Evolutionary conservation across 2,113 vertebrate species (phyloP), one percentile per base, ranked within the genome.

Genomic region (Apus apus): DNA sequence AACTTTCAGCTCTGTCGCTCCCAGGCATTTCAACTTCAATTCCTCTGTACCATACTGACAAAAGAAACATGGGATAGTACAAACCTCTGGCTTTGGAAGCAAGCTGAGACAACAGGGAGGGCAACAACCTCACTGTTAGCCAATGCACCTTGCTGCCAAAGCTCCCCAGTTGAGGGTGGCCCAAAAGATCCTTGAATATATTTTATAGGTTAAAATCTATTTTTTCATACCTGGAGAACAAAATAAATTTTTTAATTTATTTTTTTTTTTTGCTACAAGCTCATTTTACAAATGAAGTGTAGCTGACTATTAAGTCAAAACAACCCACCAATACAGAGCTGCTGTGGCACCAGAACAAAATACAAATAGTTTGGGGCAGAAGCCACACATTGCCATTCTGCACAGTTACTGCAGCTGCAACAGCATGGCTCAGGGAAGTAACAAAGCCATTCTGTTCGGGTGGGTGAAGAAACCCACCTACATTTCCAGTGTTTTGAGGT

Each of bases 391-490:
- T 68, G 58, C 79, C 61, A 9, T 40, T 66, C 80, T 30, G n/a
- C 1, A 2, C 45, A 34, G 77, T 56, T 60, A 75, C 57, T 4
- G 5, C 94, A 96, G 94, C 94, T 95, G 95, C 89, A 82, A 94
- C 85, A 95, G 91, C 84, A 94, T 81, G 38, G 61, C 74, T 87
- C 73, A 53, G 54, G 62, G 61, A 50, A 0, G 0, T 70, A 89
- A 94, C 89, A 96, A 94, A 93, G 82, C 67, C 67, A 91, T 95
- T 93, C 67, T 96, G 94, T 94, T 94, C 0, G 0, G 8, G 26
- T 26, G 81, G 29, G 54, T 61, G 90, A 95, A 91, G 82, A 91
- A 93, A 94, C n/a, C 62, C 95, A 97, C 95, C 95, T 96, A 91
- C 27, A 11, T 9, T 76, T 80, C 82, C 72, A 97, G 45, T 40